Conservation (phyloP, 92 coral and sea anemone genomes). For the Diadumene lineata region DNA sequence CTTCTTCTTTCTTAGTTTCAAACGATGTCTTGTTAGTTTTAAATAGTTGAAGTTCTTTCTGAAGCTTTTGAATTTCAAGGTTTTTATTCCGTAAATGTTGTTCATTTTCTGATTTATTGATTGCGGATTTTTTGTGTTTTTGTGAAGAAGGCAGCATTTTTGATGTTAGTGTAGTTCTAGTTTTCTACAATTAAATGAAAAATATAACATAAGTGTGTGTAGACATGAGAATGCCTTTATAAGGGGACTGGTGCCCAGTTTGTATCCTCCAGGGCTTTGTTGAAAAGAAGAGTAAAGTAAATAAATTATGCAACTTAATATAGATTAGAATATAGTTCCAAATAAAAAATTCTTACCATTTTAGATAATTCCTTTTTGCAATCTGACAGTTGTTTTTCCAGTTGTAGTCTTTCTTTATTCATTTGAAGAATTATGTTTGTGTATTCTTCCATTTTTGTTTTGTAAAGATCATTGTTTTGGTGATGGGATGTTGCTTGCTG, state of each 20-base stretch:
- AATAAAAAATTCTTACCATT: neutral
- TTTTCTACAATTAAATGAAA: neutral
- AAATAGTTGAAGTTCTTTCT: slow-evolving; percentile 16
- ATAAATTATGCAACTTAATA: too few species aligned
- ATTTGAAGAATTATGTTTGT: slow-evolving; percentile 74
- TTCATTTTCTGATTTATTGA: slow-evolving; percentile 1
- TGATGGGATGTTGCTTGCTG: slow-evolving; percentile 6
- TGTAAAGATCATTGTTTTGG: slow-evolving; percentile 14
- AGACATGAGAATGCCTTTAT: too few species aligned
- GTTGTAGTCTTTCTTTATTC: slow-evolving; percentile 82
- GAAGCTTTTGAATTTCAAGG: slow-evolving; percentile 23
- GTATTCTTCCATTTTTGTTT: slow-evolving; percentile 58
- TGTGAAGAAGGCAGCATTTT: neutral
- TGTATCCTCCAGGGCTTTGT: too few species aligned
- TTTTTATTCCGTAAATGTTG: slow-evolving; percentile 26
- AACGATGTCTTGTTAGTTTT: slow-evolving; percentile 21
- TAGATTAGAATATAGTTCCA: too few species aligned
- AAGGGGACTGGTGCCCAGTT: too few species aligned
- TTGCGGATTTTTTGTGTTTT: neutral
- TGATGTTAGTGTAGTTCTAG: neutral
- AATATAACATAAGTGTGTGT: too few species aligned
- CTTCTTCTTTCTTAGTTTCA: slow-evolving; percentile 44
- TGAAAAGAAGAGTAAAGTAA: too few species aligned
- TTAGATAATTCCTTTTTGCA: slow-evolving; percentile 51
- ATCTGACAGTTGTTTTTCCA: slow-evolving; percentile 75